phyloP scores from a whole-genome alignment of 2,113 vertebrate genomes.

The Erpornis zantholeuca region DNA sequence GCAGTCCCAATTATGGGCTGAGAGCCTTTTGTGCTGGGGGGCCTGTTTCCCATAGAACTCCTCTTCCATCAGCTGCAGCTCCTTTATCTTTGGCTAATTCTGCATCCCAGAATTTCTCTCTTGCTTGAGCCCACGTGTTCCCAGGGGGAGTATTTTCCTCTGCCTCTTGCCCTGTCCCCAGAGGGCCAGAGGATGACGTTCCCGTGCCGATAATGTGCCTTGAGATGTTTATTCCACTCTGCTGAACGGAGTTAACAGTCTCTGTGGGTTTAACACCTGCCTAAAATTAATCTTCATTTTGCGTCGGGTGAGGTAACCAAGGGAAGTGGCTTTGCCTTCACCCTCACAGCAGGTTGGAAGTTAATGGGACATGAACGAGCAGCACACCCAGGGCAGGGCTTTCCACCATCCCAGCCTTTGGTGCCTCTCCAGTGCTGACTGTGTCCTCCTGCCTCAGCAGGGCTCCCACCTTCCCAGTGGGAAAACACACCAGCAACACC shows the following conservation, averaged over 20 bases:
- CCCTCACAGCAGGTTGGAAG: neutral
- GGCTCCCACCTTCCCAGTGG: neutral
- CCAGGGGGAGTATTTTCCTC: neutral
- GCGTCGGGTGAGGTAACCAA: neutral
- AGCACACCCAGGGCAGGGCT: neutral
- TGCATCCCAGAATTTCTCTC: neutral
- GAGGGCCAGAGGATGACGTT: neutral
- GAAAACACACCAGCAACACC: accelerated
- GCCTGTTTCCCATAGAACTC: neutral
- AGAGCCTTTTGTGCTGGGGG: neutral
- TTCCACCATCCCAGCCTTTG: neutral
- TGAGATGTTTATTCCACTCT: neutral
- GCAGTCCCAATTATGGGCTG: neutral
- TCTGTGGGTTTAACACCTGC: neutral
- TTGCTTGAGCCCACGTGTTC: neutral
- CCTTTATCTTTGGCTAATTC: neutral
- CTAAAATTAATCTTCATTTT: constrained; percentile 5
- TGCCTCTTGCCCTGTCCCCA: neutral
- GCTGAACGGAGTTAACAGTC: neutral
- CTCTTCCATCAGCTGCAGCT: neutral
- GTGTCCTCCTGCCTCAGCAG: accelerated
- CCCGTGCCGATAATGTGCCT: neutral
- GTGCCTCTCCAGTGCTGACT: accelerated
- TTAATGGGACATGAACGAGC: neutral
- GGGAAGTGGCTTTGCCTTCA: neutral